Conservation (phyloP, 2,797 vertebrate genomes). For the Alcedo quadribrachys region DNA sequence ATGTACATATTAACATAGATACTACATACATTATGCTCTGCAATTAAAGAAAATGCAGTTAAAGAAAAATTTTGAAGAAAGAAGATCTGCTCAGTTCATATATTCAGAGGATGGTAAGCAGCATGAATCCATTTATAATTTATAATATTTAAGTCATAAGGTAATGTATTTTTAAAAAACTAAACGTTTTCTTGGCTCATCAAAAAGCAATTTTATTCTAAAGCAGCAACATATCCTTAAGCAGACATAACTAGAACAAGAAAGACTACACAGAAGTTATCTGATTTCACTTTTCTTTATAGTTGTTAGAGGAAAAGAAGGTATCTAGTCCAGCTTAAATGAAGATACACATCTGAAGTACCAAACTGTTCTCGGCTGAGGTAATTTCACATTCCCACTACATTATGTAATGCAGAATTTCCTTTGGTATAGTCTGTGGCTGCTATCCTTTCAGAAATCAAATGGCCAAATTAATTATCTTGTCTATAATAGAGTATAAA, state of each 20-base stretch:
- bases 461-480: background rate
- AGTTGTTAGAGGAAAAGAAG: background rate
- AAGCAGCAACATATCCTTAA: background rate
- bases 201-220: background rate
- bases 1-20: background rate
- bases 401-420: background rate
- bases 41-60: background rate
- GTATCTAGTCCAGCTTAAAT: conserved; percentile 23
- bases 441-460: background rate
- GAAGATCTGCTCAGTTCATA: background rate
- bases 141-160: background rate
- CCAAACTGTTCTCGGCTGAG: background rate
- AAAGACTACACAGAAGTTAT: conserved; percentile 12
- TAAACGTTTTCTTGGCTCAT: conserved; percentile 16
- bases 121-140: background rate
- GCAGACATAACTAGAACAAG: background rate
- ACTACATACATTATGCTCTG: background rate
- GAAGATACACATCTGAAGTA: background rate
- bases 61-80: too few relatives aligned
- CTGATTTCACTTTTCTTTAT: conserved; percentile 6
- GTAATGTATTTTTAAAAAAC: background rate
- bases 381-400: background rate
- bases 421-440: background rate
- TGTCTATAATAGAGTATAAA: background rate
- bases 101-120: background rate